phyloP scores from a whole-genome alignment of 1,140 invertebrate genomes.

The Euwallacea fornicatus region DNA sequence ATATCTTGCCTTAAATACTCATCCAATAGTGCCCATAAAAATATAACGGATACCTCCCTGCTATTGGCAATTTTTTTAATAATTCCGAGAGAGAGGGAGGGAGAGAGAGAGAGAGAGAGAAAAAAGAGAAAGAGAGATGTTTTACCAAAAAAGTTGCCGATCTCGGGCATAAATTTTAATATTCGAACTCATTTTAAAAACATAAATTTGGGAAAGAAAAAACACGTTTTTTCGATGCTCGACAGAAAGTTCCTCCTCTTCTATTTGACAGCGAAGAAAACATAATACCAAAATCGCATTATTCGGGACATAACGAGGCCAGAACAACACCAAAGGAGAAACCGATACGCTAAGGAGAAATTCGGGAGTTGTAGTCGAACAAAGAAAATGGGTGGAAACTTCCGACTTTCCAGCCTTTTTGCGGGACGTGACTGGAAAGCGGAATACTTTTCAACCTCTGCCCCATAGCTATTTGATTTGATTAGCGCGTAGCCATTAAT shows the following conservation, averaged over 20 bases:
- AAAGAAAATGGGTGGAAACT: constrained; percentile 1
- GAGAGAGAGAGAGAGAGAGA: no score
- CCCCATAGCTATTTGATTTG: constrained; percentile 11
- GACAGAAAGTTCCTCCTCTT: no score
- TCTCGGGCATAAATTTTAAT: no score
- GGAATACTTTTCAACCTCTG: not conserved
- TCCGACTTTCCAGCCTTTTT: constrained; percentile 16
- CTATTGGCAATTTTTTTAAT: constrained; percentile 8
- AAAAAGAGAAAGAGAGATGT: no score
- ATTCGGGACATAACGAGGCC: not conserved
- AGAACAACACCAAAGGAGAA: not conserved
- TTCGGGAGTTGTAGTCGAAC: not conserved
- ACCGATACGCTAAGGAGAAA: not conserved
- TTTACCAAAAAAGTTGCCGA: no score
- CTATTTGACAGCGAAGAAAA: not conserved
- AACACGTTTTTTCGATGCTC: no score
- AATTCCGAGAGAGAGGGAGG: no score
- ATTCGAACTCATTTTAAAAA: no score
- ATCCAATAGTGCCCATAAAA: constrained; percentile 14
- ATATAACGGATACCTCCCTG: not conserved
- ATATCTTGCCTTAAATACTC: constrained; percentile 7
- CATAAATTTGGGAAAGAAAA: no score
- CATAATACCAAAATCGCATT: not conserved
- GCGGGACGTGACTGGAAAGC: constrained; percentile 12
- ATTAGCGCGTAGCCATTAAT: constrained; percentile 14